These are phyloP conservation scores for Channallabes apus DNA, from an alignment of 2,797 vertebrate genomes.

Conservation along the genomic window DNA sequence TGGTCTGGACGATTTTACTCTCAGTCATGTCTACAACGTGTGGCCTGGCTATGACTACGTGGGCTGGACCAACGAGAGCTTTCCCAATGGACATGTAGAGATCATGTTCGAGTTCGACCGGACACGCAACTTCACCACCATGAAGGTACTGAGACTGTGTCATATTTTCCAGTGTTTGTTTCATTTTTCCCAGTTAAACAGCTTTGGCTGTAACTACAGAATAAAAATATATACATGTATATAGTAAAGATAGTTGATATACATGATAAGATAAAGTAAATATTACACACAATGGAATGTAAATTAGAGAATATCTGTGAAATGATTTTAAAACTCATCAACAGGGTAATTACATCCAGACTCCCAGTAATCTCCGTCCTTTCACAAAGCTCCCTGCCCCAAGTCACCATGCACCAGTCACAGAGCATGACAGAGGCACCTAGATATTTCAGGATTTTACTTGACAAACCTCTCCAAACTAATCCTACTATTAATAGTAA, in stretches of 20 bases:
- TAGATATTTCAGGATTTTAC: no score
- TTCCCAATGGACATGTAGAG: slow-evolving; percentile 83
- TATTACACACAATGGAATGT: not conserved
- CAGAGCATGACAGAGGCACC: not conserved
- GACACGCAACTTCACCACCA: slow-evolving; percentile 91
- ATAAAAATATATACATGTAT: no score
- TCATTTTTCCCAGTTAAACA: not conserved
- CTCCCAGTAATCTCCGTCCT: no score
- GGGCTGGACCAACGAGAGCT: slow-evolving; percentile 92
- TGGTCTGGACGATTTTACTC: slow-evolving; percentile 89
- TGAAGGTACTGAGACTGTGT: slow-evolving; percentile 78
- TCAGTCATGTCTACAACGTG: slow-evolving; percentile 88
- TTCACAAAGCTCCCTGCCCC: not conserved
- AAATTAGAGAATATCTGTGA: no score
- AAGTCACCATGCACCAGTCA: not conserved
- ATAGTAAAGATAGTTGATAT: no score
- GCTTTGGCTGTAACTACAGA: not conserved
- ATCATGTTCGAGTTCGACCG: slow-evolving; percentile 97
- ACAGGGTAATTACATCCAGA: no score
- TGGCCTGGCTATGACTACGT: slow-evolving; percentile 97
- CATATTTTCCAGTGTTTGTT: not conserved
- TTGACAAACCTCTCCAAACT: not conserved
- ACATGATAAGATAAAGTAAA: no score
- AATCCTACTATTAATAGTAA: not conserved
- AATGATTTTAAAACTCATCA: no score